phyloP scores from a whole-genome alignment of 2,113 vertebrate genomes.

The Poeciliopsis occidentalis region DNA sequence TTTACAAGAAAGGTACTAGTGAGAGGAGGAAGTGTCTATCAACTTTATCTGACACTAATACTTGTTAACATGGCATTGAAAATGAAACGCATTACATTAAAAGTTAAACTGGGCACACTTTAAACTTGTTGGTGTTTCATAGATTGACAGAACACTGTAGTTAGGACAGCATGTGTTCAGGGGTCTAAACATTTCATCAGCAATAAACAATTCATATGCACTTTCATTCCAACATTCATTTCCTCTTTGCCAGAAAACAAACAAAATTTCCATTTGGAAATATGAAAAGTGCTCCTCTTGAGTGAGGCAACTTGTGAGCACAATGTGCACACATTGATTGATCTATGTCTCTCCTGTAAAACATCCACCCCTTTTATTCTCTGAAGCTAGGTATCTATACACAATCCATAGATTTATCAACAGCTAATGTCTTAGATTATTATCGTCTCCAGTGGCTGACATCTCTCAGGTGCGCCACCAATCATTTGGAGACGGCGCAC shows the following conservation, averaged over 20 bases:
- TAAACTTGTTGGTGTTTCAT: background rate
- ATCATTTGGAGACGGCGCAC: slow-evolving; percentile 77
- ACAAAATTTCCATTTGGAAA: slow-evolving; percentile 60
- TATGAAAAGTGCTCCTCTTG: slow-evolving; percentile 81
- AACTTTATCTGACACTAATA: background rate
- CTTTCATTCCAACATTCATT: slow-evolving; percentile 55
- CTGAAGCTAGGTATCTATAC: slow-evolving; percentile 76
- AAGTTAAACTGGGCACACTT: background rate
- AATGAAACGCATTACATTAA: background rate
- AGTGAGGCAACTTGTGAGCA: slow-evolving; percentile 74
- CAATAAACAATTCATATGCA: slow-evolving; percentile 1
- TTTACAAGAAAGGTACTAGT: too few relatives aligned
- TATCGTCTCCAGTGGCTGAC: slow-evolving; percentile 81
- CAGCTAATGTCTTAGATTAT: slow-evolving; percentile 77
- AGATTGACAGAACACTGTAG: background rate
- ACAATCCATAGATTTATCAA: slow-evolving; percentile 76
- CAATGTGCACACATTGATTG: slow-evolving; percentile 78
- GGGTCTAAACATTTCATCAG: background rate
- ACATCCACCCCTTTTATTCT: slow-evolving; percentile 71
- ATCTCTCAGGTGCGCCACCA: slow-evolving; percentile 79
- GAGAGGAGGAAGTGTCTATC: too few relatives aligned
- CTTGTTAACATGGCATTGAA: background rate
- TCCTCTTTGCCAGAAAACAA: slow-evolving; percentile 35
- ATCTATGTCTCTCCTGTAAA: slow-evolving; percentile 78
- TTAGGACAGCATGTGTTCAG: background rate